phyloP scores from a whole-genome alignment of 2,797 vertebrate genomes.

The Pseudomugil gertrudae region DNA sequence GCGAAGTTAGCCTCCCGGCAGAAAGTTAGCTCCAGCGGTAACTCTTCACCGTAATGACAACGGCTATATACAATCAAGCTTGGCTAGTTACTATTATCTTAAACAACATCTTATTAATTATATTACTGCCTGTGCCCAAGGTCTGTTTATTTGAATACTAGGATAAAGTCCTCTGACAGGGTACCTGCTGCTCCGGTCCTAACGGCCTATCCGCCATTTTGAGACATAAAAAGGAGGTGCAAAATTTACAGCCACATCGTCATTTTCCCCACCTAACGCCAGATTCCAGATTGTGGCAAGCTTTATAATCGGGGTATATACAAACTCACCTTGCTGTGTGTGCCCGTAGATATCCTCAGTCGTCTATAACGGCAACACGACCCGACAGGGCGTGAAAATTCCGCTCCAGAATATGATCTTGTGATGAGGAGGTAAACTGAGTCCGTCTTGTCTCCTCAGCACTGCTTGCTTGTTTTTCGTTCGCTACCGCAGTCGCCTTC shows the following conservation, averaged over 20 bases:
- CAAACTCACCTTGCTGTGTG: constrained; percentile 75
- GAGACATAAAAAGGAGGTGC: constrained; percentile 90
- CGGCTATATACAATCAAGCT: background rate
- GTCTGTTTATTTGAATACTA: constrained; percentile 1
- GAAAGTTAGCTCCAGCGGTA: constrained; percentile 58
- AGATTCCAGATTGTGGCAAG: constrained; percentile 48
- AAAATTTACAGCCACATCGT: constrained; percentile 87
- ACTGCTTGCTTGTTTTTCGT: constrained; percentile 73
- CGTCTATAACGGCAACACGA: constrained; percentile 51
- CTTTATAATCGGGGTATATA: constrained; percentile 14
- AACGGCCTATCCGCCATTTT: constrained; percentile 98
- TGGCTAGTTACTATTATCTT: background rate
- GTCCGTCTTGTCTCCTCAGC: constrained; percentile 67
- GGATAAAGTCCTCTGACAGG: constrained; percentile 52
- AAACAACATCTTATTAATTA: fast-evolving
- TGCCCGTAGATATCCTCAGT: constrained; percentile 51
- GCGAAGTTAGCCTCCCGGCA: constrained; percentile 59
- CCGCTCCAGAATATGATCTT: constrained; percentile 59
- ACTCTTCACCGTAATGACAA: background rate
- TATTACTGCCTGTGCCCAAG: background rate
- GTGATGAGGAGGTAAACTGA: constrained; percentile 68
- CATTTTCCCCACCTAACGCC: constrained; percentile 76
- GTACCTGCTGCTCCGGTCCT: constrained; percentile 85
- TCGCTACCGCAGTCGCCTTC: constrained; percentile 79
- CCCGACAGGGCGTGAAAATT: constrained; percentile 65